A percentile compares a stretch with the other conserved stretches of the same genome.
phyloP scores from a whole-genome alignment of 1,140 invertebrate species.

The Anadara kagoshimensis region DNA sequence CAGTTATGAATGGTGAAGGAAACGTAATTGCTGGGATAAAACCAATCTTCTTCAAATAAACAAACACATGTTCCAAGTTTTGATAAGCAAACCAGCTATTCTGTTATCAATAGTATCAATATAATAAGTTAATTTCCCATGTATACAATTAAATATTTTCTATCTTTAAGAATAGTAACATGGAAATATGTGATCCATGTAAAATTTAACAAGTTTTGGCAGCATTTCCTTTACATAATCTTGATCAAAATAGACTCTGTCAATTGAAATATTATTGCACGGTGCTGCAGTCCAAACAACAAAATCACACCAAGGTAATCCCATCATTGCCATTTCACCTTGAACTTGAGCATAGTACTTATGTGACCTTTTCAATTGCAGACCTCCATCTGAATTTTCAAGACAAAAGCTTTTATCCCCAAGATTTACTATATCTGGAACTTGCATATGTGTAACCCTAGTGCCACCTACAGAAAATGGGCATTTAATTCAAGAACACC shows the following conservation, averaged over 20 bases:
- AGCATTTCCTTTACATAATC: constrained; percentile 9
- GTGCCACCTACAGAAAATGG: constrained; percentile 9
- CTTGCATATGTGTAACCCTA: background rate
- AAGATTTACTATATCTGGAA: constrained; percentile 5
- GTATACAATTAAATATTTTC: no score
- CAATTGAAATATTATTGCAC: constrained; percentile 22
- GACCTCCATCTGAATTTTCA: background rate
- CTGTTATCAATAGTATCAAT: no score
- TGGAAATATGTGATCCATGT: background rate
- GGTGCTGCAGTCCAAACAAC: constrained; percentile 20
- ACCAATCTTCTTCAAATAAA: no score
- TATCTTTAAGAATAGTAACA: background rate
- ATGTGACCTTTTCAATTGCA: background rate
- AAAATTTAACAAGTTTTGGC: constrained; percentile 23
- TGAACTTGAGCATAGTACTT: constrained; percentile 34
- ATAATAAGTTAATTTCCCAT: no score
- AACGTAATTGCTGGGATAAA: no score
- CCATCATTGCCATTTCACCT: constrained; percentile 26
- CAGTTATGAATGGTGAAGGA: no score
- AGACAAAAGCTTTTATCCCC: background rate
- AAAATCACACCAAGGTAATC: constrained; percentile 29
- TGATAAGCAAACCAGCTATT: no score
- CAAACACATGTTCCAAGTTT: no score
- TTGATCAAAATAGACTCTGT: constrained; percentile 10
- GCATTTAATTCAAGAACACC: constrained; percentile 28